These are phyloP conservation scores for Rambutsinella grinnellia DNA, from an alignment of 2,888 invertebrate species.

Conservation along the genomic window DNA sequence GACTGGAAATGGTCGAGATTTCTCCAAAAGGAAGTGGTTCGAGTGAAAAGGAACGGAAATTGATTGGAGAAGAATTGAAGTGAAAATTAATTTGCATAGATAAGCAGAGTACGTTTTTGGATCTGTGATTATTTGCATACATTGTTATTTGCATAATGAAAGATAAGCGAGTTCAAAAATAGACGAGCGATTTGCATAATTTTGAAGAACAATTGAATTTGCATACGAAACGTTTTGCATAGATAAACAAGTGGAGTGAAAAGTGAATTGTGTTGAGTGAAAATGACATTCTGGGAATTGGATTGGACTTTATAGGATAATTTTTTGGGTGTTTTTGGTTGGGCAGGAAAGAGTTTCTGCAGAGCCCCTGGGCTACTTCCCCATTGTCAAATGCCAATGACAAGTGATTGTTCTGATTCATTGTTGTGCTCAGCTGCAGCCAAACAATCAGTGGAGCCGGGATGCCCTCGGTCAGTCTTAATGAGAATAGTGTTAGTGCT, in stretches of 20 bases:
- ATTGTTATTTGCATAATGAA: conserved; percentile 30
- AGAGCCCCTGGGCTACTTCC: conserved; percentile 48
- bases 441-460: conserved; percentile 51
- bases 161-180: background rate
- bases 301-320: conserved; percentile 1
- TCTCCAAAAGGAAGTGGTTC: too few species aligned
- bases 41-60: conserved; percentile 19
- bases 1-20: too few species aligned
- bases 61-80: conserved; percentile 4
- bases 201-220: conserved; percentile 32
- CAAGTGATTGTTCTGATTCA: conserved; percentile 36
- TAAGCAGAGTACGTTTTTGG: conserved; percentile 11
- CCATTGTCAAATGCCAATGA: conserved; percentile 54
- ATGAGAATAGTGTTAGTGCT: conserved; percentile 55
- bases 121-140: conserved; percentile 41
- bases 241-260: background rate
- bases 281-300: conserved; percentile 15
- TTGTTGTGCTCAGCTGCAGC: conserved; percentile 51
- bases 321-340: background rate
- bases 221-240: conserved; percentile 17
- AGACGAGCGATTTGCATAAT: too few species aligned
- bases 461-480: conserved; percentile 58
- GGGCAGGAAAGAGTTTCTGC: conserved; percentile 34
- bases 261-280: conserved; percentile 17
- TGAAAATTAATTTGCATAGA: conserved; percentile 2